phyloP scores from a whole-genome alignment of 2,888 invertebrate genomes.

The Myopa testacea region DNA sequence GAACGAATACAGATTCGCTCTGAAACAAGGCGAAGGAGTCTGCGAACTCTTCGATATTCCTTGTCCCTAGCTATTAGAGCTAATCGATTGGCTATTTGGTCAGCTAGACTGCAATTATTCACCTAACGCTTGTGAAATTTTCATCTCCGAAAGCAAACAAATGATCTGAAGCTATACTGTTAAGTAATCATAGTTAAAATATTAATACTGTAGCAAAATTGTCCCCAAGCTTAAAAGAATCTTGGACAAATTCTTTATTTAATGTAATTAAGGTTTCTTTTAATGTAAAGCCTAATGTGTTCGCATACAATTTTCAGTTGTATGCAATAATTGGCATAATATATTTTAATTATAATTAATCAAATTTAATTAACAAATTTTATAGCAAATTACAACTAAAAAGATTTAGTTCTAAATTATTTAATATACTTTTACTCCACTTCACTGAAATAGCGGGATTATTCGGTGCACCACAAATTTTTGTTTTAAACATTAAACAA shows the following conservation, averaged over 20 bases:
- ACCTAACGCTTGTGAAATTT: conserved; percentile 9
- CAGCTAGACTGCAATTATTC: background rate
- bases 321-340: no score
- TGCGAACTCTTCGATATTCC: conserved; percentile 66
- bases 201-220: conserved; percentile 31
- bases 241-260: background rate
- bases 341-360: no score
- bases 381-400: no score
- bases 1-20: conserved; percentile 62
- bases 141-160: conserved; percentile 5
- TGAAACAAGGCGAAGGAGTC: conserved; percentile 63
- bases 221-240: background rate
- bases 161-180: conserved; percentile 30
- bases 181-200: conserved; percentile 28
- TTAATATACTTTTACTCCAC: no score
- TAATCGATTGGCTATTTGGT: background rate
- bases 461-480: no score
- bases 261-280: background rate
- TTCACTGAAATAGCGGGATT: no score
- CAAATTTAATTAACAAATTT: no score
- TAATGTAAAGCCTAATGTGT: background rate
- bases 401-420: no score
- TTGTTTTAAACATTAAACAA: no score
- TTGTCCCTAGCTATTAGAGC: conserved; percentile 50
- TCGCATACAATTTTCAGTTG: background rate